Evolutionary conservation across 2,797 vertebrate species (phyloP).

Genomic region (Cichlasoma orientale): DNA sequence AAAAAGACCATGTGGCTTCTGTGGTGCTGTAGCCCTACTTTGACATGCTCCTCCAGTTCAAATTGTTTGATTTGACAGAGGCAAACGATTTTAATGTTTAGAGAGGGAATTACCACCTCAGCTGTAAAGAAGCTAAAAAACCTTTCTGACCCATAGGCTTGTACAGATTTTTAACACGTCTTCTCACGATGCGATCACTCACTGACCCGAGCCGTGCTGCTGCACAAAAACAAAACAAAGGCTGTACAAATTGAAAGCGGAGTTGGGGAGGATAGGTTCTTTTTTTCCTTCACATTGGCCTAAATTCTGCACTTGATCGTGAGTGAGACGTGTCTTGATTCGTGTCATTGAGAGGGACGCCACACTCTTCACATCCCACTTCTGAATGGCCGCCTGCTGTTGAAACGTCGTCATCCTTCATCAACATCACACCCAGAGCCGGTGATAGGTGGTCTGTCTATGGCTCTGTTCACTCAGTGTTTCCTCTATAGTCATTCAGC

Average conservation of each 20-base stretch:
- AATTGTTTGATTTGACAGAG: slow-evolving; percentile 28
- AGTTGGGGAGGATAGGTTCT: slow-evolving; percentile 16
- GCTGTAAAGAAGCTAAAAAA: slow-evolving; percentile 35
- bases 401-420: slow-evolving; percentile 69
- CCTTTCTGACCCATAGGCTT: slow-evolving; percentile 29
- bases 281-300: slow-evolving; percentile 42
- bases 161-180: slow-evolving; percentile 53
- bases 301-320: slow-evolving; percentile 47
- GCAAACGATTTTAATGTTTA: slow-evolving; percentile 9
- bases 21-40: slow-evolving; percentile 55
- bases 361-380: slow-evolving; percentile 55
- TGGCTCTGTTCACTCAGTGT: slow-evolving; percentile 73
- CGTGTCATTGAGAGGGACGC: slow-evolving; percentile 42
- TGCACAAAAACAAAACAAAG: slow-evolving; percentile 8
- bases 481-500: slow-evolving; percentile 74
- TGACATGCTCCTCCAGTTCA: slow-evolving; percentile 28
- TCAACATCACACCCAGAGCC: slow-evolving; percentile 70
- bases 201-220: slow-evolving; percentile 31
- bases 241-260: slow-evolving; percentile 16
- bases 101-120: slow-evolving; percentile 31
- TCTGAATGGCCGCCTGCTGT: slow-evolving; percentile 65
- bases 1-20: slow-evolving; percentile 54
- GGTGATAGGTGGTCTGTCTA: slow-evolving; percentile 65
- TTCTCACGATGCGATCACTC: slow-evolving; percentile 30
- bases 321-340: slow-evolving; percentile 50